Evolutionary conservation across 2,113 vertebrate species (phyloP), one percentile per base, ranked within the genome.

Genomic region (Pongo abelii): DNA sequence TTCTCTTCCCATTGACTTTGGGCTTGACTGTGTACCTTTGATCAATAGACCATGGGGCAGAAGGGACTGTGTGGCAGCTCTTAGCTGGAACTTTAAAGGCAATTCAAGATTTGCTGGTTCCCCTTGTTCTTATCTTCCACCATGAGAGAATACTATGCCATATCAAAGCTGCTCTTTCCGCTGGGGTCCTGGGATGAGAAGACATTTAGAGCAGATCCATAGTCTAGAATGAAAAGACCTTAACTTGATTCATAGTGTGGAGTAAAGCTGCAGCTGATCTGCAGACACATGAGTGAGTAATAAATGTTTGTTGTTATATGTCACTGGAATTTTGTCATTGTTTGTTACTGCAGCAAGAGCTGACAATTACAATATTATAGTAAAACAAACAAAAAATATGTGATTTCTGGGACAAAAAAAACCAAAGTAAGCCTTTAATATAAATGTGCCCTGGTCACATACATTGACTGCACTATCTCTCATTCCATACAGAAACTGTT

Each of bases 401-500:
- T 38, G n/a, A 27, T 75, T 95, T 86, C 32, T 52, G 43, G 30
- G 11, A 77, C 88, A 38, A 84, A 94, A 94, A 95, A 69, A 1
- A 89, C 25, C n/a, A 86, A 83, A 92, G 67, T 78, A 92, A 81
- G 18, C 61, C 88, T 74, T 79, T 81, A 74, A 95, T 96, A 97
- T 88, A 97, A 96, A 96, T 86, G 77, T 5, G 0, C 43, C 20
- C 55, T 69, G 43, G 59, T 95, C 35, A 78, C 23, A 59, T 0
- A n/a, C 59, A 94, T 6, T 3, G 92, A 80, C 14, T 77, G 48
- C 3, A 27, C 13, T 38, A 27, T 59, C 17, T 96, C 61, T 96
- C 52, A 89, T 23, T 95, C 74, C 8, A 35, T 64, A 96, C 43
- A 84, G 89, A 97, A 97, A 6, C 2, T 92, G 67, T 92, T 97